phyloP scores from a whole-genome alignment of 2,113 vertebrate species.

The Brachirus orientalis region DNA sequence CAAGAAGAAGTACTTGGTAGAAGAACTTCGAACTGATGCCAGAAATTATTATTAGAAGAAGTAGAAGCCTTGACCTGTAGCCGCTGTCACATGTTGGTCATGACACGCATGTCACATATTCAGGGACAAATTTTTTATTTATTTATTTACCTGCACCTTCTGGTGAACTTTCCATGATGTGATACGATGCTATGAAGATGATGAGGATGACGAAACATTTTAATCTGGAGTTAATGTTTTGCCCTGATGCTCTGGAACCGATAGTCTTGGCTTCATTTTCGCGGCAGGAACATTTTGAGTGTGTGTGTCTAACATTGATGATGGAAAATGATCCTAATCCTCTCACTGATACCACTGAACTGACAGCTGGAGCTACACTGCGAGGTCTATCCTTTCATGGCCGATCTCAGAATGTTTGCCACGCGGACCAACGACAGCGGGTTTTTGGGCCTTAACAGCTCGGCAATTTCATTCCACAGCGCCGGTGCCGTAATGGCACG shows the following conservation, averaged over 20 bases:
- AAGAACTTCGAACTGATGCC: too few relatives aligned
- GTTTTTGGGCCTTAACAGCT: background rate
- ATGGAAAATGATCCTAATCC: background rate
- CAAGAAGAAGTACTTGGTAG: too few relatives aligned
- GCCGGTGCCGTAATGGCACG: background rate
- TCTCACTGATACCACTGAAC: constrained; percentile 8
- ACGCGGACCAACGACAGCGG: constrained; percentile 11
- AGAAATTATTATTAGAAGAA: too few relatives aligned
- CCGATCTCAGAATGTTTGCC: constrained; percentile 22
- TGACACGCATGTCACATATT: too few relatives aligned
- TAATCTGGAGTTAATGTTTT: background rate
- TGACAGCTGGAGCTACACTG: constrained; percentile 26
- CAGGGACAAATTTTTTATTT: too few relatives aligned
- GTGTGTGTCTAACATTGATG: constrained; percentile 7
- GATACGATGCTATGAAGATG: too few relatives aligned
- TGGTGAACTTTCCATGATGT: constrained; percentile 17
- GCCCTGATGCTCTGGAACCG: constrained; percentile 5
- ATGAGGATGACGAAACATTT: background rate
- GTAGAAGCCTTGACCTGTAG: too few relatives aligned
- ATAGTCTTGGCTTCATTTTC: constrained; percentile 5
- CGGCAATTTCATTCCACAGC: constrained; percentile 46
- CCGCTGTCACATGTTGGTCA: too few relatives aligned
- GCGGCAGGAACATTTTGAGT: constrained; percentile 3
- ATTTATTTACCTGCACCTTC: too few relatives aligned
- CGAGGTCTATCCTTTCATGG: constrained; percentile 17